A percentile compares a stretch with the other conserved stretches of the same genome.
phyloP scores from a whole-genome alignment of 2,113 vertebrate species.

The Danio rerio region GRCz12tu NC_133188.1:9253501-9254000 shows the following conservation, averaged over 20 bases:
- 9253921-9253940: constrained; percentile 57
- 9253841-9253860: constrained; percentile 58
- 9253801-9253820: constrained; percentile 90
- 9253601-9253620: constrained; percentile 71
- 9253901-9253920: constrained; percentile 72
- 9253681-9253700: constrained; percentile 75
- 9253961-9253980: background rate
- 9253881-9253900: constrained; percentile 78
- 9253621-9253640: constrained; percentile 90
- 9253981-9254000: constrained; percentile 60
- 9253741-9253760: constrained; percentile 70
- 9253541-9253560: constrained; percentile 69
- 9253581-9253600: constrained; percentile 65
- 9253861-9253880: constrained; percentile 79
- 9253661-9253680: constrained; percentile 90
- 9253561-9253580: constrained; percentile 74
- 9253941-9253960: constrained; percentile 73
- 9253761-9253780: constrained; percentile 83
- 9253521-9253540: constrained; percentile 76
- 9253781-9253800: constrained; percentile 91
- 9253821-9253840: constrained; percentile 83
- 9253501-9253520: constrained; percentile 82
- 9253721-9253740: constrained; percentile 44
- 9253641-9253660: constrained; percentile 86
- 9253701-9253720: constrained; percentile 24